Evolutionary conservation across 2,888 invertebrate genomes (phyloP).

Genomic region (Coelogynopora nodosa): DNA sequence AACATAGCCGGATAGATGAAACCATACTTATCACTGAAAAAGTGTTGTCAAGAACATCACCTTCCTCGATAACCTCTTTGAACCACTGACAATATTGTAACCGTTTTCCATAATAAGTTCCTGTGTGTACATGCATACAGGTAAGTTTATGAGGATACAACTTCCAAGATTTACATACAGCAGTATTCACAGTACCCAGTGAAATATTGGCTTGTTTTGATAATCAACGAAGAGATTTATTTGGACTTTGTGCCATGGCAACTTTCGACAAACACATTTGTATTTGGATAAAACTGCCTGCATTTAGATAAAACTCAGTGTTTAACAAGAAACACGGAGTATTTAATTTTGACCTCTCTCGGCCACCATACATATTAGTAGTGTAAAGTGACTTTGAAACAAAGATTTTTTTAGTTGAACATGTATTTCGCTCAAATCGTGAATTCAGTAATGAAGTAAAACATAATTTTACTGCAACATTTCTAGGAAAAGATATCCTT

Average conservation of each 20-base stretch:
- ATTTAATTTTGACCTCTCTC: too few species aligned
- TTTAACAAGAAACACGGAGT: too few species aligned
- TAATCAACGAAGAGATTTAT: neutral
- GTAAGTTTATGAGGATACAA: neutral
- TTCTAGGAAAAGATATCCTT: neutral
- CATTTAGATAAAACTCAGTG: too few species aligned
- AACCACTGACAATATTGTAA: neutral
- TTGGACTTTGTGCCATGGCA: neutral
- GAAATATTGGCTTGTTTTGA: neutral
- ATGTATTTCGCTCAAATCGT: neutral
- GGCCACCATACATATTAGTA: too few species aligned
- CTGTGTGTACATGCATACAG: neutral
- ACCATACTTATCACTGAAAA: neutral
- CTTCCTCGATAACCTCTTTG: neutral
- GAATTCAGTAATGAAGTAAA: neutral
- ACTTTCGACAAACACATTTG: too few species aligned
- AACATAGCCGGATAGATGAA: neutral
- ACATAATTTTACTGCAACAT: neutral
- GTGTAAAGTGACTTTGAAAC: neutral
- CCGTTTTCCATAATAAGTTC: neutral
- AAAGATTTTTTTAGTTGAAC: neutral
- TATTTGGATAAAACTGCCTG: too few species aligned
- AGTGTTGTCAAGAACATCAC: neutral
- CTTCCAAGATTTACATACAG: neutral
- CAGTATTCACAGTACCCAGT: too few species aligned